Evolutionary conservation across 2,797 vertebrate species (phyloP), one percentile per base, ranked within the genome.

Genomic region (Chaetophractus vellerosus): DNA sequence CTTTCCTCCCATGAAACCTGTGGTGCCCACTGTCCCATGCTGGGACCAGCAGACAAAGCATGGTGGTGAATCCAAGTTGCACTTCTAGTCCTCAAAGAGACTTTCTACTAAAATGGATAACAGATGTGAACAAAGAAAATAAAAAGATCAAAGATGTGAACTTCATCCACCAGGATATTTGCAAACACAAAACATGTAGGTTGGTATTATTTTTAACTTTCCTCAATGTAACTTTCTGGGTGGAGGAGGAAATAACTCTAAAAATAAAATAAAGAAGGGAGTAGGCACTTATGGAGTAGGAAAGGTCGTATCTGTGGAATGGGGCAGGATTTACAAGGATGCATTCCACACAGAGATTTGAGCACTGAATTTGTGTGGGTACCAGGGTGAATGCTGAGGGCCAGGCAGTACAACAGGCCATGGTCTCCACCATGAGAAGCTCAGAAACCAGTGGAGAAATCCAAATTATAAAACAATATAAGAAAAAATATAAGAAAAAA

Each of bases 111-210:
- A 97, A 96, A 97, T 94, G 76, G 88, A 92, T 92, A 96, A 93
- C 97, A 97, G 96, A 96, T 98, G 96, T 97, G 95, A 95, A 96
- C 93, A 85, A 94, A 95, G 92, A 69, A 81, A 97, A 94, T 79
- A 89, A 91, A 88, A n/a, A 96, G 93, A 97, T 97, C 95, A 97
- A 96, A 97, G 94, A 93, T 84, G 75, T 91, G 92, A 94, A 86
- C 15, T 89, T 50, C 79, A 86, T 92, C 64, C 50, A 38, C 63
- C 72, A 94, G 90, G 88, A 80, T 92, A 91, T 97, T 91, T 81
- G 90, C 90, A 93, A 92, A 96, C 33, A 92, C 66, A 79, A 92
- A 94, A 75, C 74, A 41, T 48, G 18, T 75, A 93, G 75, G 69
- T 48, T 95, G 96, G 95, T 95, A 82, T 97, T 97, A 93, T 97